Evolutionary conservation across 2,113 vertebrate species (phyloP).

Genomic region (Conger conger): DNA sequence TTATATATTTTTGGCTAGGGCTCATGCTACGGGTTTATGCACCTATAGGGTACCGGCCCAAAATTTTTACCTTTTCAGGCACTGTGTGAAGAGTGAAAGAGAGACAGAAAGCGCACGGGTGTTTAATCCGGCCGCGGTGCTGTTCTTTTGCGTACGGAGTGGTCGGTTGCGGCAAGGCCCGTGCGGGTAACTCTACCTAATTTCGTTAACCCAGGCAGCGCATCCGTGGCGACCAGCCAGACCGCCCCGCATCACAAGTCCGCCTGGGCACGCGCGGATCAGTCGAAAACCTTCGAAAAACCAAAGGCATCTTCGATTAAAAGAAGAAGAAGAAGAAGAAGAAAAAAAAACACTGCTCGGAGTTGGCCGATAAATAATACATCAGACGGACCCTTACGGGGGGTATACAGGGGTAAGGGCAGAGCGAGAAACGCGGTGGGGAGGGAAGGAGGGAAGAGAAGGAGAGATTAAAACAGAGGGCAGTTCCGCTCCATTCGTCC

Average conservation of each 20-base stretch:
- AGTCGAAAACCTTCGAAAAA: constrained; percentile 61
- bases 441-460: not conserved
- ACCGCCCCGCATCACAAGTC: not conserved
- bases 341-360: constrained; percentile 63
- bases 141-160: not conserved
- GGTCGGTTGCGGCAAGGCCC: not conserved
- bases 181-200: constrained; percentile 5
- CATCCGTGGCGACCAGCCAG: not conserved
- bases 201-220: constrained; percentile 18
- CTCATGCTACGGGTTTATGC: no score
- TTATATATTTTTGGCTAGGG: no score
- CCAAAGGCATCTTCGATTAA: constrained; percentile 69
- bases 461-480: not conserved
- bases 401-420: constrained; percentile 31
- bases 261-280: constrained; percentile 58
- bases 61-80: no score
- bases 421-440: constrained; percentile 20
- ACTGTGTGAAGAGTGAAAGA: no score
- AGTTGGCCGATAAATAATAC: constrained; percentile 82
- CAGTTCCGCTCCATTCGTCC: constrained; percentile 28
- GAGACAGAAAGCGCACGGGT: not conserved
- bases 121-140: not conserved
- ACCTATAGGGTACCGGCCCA: no score
- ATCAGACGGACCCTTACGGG: constrained; percentile 74
- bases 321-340: constrained; percentile 49